A percentile compares a stretch with the other conserved stretches of the same genome.
Evolutionary conservation across 2,113 vertebrate species (phyloP).

Genomic region (Oncorhynchus clarkii): DNA sequence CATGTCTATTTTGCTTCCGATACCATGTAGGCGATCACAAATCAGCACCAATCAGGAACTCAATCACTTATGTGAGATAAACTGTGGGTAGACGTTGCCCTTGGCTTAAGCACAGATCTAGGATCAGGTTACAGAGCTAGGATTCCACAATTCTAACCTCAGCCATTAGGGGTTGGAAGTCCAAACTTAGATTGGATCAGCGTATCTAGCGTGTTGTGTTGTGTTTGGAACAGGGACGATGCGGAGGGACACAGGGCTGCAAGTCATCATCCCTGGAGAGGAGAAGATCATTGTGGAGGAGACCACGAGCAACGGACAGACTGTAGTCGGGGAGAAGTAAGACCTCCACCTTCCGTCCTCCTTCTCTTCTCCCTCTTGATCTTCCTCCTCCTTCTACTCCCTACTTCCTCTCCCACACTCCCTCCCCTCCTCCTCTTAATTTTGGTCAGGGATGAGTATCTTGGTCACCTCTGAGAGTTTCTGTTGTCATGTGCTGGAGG

Average conservation of each 20-base stretch:
- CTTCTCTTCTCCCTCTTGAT: background rate
- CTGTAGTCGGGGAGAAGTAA: slow-evolving; percentile 92
- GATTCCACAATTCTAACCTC: background rate
- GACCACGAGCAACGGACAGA: slow-evolving; percentile 91
- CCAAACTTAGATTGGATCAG: slow-evolving; percentile 32
- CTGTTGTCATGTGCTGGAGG: no score
- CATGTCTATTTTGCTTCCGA: slow-evolving; percentile 18
- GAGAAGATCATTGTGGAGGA: slow-evolving; percentile 89
- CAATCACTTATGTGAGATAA: background rate
- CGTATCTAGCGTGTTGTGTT: slow-evolving; percentile 63
- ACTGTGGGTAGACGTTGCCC: background rate
- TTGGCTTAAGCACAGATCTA: background rate
- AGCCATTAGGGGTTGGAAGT: background rate
- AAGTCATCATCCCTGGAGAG: slow-evolving; percentile 87
- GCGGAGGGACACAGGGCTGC: slow-evolving; percentile 85
- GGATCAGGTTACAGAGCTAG: background rate
- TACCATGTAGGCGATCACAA: slow-evolving; percentile 6
- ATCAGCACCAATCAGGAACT: background rate
- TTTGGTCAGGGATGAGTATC: background rate
- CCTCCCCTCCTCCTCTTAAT: background rate
- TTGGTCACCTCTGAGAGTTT: no score
- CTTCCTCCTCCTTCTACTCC: no score
- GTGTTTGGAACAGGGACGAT: slow-evolving; percentile 76
- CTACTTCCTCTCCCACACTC: no score
- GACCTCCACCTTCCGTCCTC: slow-evolving; percentile 35